Evolutionary conservation across 2,113 vertebrate genomes (phyloP).

Genomic region (Collichthys lucidus): DNA sequence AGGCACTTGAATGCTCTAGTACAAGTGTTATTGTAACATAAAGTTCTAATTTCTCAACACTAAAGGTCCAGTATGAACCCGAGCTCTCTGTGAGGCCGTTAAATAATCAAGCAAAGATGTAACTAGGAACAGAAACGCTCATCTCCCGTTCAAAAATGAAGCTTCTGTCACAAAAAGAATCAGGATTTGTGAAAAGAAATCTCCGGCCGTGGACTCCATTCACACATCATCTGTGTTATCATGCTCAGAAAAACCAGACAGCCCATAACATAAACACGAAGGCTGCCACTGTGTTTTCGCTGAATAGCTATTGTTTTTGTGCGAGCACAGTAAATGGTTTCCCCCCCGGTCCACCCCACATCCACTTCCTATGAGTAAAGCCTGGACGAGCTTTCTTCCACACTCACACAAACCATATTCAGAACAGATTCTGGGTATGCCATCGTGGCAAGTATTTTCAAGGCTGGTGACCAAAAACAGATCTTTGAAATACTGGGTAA

Average conservation of each 20-base stretch:
- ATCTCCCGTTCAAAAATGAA: constrained; percentile 8
- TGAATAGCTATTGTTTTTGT: constrained; percentile 64
- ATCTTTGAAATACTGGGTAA: not conserved
- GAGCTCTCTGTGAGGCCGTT: not conserved
- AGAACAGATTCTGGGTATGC: constrained; percentile 14
- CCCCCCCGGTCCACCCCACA: constrained; percentile 54
- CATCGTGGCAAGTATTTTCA: not conserved
- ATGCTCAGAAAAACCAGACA: constrained; percentile 35
- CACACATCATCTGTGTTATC: constrained; percentile 13
- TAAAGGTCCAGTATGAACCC: constrained; percentile 35
- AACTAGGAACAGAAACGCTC: constrained; percentile 10
- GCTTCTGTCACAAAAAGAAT: constrained; percentile 9
- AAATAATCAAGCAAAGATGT: constrained; percentile 17
- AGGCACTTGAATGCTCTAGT: constrained; percentile 57
- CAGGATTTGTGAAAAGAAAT: not conserved
- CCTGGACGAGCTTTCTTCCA: constrained; percentile 32
- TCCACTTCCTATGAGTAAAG: constrained; percentile 67
- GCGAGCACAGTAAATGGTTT: constrained; percentile 50
- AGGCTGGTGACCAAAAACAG: not conserved
- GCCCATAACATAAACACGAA: constrained; percentile 43
- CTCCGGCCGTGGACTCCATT: constrained; percentile 1
- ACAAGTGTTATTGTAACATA: constrained; percentile 69
- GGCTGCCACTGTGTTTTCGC: constrained; percentile 38
- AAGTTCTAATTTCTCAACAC: constrained; percentile 47
- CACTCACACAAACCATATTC: constrained; percentile 21